Percentiles rank a stretch among this genome's conserved stretches.
Evolutionary conservation across 2,797 vertebrate genomes (phyloP).

Genomic region (Orestias chungarensis): DNA sequence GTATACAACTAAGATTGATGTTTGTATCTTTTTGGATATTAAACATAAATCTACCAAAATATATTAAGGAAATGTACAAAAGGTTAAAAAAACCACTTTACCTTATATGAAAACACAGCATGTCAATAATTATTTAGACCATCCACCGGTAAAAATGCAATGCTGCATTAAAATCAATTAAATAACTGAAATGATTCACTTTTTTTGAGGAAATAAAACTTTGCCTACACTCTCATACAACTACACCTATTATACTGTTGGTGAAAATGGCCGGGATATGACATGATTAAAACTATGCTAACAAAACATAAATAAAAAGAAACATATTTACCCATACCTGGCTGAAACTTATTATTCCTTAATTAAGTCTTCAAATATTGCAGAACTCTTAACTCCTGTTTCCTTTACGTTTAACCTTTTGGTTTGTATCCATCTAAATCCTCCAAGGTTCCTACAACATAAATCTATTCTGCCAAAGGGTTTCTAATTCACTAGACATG

Average conservation of each 20-base stretch:
- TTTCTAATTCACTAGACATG: background rate
- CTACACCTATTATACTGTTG: background rate
- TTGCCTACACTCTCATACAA: background rate
- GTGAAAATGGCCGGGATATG: background rate
- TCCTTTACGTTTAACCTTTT: background rate
- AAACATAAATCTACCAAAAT: too few species aligned
- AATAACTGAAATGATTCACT: background rate
- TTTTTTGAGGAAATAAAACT: background rate
- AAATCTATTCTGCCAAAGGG: constrained; percentile 7
- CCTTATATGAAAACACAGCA: too few species aligned
- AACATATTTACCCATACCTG: background rate
- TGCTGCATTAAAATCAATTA: too few species aligned
- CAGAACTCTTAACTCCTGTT: background rate
- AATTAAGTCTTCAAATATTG: background rate
- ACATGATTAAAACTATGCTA: background rate
- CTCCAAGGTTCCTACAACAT: constrained; percentile 25
- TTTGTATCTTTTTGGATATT: too few species aligned
- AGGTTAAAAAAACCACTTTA: too few species aligned
- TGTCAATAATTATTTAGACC: too few species aligned
- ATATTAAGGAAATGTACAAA: too few species aligned
- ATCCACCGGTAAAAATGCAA: too few species aligned
- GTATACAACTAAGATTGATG: background rate
- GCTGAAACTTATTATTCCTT: background rate
- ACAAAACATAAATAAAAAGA: background rate
- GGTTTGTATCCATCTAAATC: constrained; percentile 11